A percentile compares a stretch with the other conserved stretches of the same genome.
Evolutionary conservation across 2,888 invertebrate species (phyloP).

Genomic region (Teleiodes luculella): DNA sequence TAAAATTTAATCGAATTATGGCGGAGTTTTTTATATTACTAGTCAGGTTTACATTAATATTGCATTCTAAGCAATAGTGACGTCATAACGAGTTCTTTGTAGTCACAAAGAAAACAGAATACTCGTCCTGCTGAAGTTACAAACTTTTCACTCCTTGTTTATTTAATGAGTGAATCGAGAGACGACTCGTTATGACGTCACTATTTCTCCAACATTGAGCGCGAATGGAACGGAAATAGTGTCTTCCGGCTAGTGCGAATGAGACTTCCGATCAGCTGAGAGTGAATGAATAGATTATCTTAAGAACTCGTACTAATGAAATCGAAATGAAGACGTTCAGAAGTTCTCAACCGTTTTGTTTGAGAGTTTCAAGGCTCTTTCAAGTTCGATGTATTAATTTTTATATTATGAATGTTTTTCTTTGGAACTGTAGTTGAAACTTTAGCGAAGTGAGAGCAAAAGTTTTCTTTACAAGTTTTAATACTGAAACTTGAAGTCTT

Average conservation of each 20-base stretch:
- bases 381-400: slow-evolving; percentile 1
- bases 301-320: slow-evolving; percentile 57
- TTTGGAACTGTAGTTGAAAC: not conserved
- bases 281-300: slow-evolving; percentile 63
- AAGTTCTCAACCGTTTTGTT: slow-evolving; percentile 24
- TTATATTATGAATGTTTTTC: slow-evolving; percentile 4
- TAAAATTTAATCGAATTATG: too few species aligned
- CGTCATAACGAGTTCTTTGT: slow-evolving; percentile 30
- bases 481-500: not conserved
- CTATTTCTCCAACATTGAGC: slow-evolving; percentile 42
- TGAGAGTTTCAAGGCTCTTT: slow-evolving; percentile 9
- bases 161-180: slow-evolving; percentile 74
- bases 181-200: slow-evolving; percentile 69
- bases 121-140: slow-evolving; percentile 31
- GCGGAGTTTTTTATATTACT: too few species aligned
- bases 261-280: slow-evolving; percentile 44
- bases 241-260: slow-evolving; percentile 30
- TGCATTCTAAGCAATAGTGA: slow-evolving; percentile 56
- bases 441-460: not conserved
- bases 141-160: slow-evolving; percentile 59
- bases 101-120: not conserved
- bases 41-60: too few species aligned
- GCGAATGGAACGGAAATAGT: slow-evolving; percentile 40
- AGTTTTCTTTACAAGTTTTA: too few species aligned
- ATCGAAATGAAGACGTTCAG: slow-evolving; percentile 46